Evolutionary conservation across 2,797 vertebrate species (phyloP).

Genomic region (Caiman crocodilus): DNA sequence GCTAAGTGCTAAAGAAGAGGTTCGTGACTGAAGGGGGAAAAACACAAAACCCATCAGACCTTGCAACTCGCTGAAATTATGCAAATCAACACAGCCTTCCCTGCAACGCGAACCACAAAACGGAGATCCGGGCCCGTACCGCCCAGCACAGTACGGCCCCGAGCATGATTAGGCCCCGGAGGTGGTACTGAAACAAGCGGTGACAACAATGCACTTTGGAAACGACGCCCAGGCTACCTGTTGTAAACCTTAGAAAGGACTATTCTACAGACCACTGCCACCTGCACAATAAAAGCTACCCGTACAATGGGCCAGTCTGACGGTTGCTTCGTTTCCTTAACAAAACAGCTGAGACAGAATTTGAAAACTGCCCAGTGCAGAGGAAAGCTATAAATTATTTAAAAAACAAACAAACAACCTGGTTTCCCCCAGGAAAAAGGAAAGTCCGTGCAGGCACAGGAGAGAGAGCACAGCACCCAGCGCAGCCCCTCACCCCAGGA

Average conservation of each 20-base stretch:
- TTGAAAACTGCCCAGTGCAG: background rate
- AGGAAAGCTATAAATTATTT: background rate
- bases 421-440: background rate
- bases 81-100: background rate
- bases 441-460: background rate
- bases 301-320: too few relatives aligned
- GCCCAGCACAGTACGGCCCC: background rate
- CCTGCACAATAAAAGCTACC: background rate
- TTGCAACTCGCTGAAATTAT: conserved; percentile 12
- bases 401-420: background rate
- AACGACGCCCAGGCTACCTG: background rate
- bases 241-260: background rate
- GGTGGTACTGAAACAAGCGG: background rate
- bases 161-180: background rate
- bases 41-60: background rate
- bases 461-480: accelerated
- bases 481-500: accelerated
- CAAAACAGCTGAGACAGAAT: background rate
- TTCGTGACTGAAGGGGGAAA: background rate
- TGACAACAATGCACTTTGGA: background rate
- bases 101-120: background rate
- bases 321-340: background rate
- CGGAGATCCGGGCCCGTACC: background rate
- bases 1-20: background rate
- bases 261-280: background rate